These are phyloP conservation scores for Electrophaes corylata DNA, from an alignment of 2,888 invertebrate genomes.

Conservation along the genomic window DNA sequence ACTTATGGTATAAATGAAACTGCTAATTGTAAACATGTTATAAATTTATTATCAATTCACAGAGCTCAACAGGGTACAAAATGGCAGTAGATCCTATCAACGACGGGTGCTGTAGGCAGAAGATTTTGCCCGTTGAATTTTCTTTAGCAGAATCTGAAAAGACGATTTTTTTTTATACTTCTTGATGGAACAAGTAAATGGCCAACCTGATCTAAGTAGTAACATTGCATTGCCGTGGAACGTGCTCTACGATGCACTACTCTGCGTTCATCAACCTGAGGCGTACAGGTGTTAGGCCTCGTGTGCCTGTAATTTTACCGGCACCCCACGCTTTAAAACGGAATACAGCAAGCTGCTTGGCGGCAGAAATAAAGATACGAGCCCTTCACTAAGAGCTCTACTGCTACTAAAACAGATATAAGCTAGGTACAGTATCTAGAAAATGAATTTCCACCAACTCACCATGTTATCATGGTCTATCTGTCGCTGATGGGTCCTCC, in stretches of 20 bases:
- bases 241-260: too few relatives aligned
- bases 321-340: too few relatives aligned
- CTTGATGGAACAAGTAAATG: too few relatives aligned
- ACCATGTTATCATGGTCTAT: slow-evolving; percentile 85
- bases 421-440: background rate
- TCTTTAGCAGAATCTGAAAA: slow-evolving; percentile 73
- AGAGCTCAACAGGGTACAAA: slow-evolving; percentile 40
- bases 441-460: slow-evolving; percentile 20
- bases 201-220: too few relatives aligned
- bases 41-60: slow-evolving; percentile 63
- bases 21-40: slow-evolving; percentile 48
- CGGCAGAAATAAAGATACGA: too few relatives aligned
- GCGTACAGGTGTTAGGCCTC: too few relatives aligned
- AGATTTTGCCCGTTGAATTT: slow-evolving; percentile 80
- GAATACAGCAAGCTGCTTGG: too few relatives aligned
- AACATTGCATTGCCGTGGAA: too few relatives aligned
- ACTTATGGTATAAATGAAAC: slow-evolving; percentile 38
- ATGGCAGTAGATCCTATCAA: slow-evolving; percentile 65
- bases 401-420: too few relatives aligned
- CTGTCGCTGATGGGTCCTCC: slow-evolving; percentile 81
- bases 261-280: too few relatives aligned
- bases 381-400: too few relatives aligned
- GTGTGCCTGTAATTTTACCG: too few relatives aligned
- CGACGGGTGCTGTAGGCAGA: slow-evolving; percentile 73
- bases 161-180: background rate